A percentile compares a stretch with the other conserved stretches of the same genome.
These are phyloP conservation scores for Adineta ricciae DNA, from an alignment of 2,888 invertebrate species.

Conservation along the genomic window DNA sequence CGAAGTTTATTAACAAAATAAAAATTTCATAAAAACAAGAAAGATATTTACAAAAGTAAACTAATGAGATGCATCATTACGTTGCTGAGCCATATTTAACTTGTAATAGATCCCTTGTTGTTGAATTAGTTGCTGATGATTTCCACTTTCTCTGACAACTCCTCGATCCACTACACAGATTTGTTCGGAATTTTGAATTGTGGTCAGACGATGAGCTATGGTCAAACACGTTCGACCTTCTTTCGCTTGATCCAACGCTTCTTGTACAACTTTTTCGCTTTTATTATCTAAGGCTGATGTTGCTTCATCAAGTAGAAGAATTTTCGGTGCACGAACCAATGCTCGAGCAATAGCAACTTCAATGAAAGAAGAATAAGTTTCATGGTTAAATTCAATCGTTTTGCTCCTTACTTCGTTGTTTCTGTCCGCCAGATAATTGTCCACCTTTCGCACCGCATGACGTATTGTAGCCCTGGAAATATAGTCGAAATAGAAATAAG, in stretches of 20 bases:
- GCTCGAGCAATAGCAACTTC: slow-evolving; percentile 26
- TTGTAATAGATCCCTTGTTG: not conserved
- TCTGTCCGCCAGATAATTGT: slow-evolving; percentile 30
- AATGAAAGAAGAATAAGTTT: no score
- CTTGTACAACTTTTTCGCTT: slow-evolving; percentile 25
- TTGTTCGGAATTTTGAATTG: not conserved
- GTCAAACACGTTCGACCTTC: not conserved
- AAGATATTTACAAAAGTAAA: no score
- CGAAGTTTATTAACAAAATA: no score
- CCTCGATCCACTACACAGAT: not conserved
- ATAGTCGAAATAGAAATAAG: no score
- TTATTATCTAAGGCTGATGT: slow-evolving; percentile 31
- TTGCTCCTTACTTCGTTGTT: slow-evolving; percentile 25
- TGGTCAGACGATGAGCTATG: not conserved
- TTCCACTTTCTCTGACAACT: not conserved
- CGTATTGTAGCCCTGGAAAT: slow-evolving; percentile 28
- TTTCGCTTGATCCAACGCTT: not conserved
- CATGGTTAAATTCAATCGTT: no score
- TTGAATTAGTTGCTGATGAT: not conserved
- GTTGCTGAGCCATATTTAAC: not conserved
- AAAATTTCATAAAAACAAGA: no score
- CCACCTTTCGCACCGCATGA: slow-evolving; percentile 25
- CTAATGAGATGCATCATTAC: not conserved
- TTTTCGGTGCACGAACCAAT: slow-evolving; percentile 26
- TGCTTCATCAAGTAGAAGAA: slow-evolving; percentile 29